These are phyloP conservation scores for Podarcis raffonei DNA, from an alignment of 2,113 vertebrate genomes.

Conservation along the genomic window DNA sequence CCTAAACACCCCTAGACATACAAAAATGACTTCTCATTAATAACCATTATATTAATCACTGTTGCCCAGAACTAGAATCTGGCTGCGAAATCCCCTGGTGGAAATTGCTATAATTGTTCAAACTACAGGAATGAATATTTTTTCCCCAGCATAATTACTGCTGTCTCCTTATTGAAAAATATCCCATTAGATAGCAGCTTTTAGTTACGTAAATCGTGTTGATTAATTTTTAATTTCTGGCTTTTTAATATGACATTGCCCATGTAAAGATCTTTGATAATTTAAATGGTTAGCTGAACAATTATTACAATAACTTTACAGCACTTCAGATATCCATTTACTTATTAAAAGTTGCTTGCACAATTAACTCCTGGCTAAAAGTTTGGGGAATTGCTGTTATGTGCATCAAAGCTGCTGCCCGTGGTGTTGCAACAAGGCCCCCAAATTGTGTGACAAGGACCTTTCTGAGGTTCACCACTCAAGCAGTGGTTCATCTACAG, in stretches of 20 bases:
- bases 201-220: slow-evolving; percentile 93
- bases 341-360: slow-evolving; percentile 72
- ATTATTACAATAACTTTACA: slow-evolving; percentile 82
- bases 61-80: slow-evolving; percentile 94
- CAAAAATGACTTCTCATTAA: slow-evolving; percentile 96
- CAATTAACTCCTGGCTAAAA: slow-evolving; percentile 80
- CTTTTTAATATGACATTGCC: slow-evolving; percentile 81
- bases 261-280: slow-evolving; percentile 93
- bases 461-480: neutral
- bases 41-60: slow-evolving; percentile 97
- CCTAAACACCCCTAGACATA: slow-evolving; percentile 83
- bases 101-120: slow-evolving; percentile 99
- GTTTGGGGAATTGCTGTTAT: slow-evolving; percentile 65
- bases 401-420: slow-evolving; percentile 54
- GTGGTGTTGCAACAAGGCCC: slow-evolving; percentile 13
- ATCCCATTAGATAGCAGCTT: slow-evolving; percentile 90
- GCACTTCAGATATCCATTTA: slow-evolving; percentile 79
- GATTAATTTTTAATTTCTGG: slow-evolving; percentile 95
- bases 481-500: slow-evolving; percentile 21
- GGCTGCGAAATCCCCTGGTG: slow-evolving; percentile 96
- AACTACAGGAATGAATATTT: slow-evolving; percentile 93
- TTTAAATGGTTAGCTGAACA: slow-evolving; percentile 93
- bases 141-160: slow-evolving; percentile 90
- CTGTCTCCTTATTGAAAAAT: slow-evolving; percentile 96
- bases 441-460: slow-evolving; percentile 21